Base-by-base conservation (phyloP, 2,888 invertebrate species). In the Tipula vernalis region DNA sequence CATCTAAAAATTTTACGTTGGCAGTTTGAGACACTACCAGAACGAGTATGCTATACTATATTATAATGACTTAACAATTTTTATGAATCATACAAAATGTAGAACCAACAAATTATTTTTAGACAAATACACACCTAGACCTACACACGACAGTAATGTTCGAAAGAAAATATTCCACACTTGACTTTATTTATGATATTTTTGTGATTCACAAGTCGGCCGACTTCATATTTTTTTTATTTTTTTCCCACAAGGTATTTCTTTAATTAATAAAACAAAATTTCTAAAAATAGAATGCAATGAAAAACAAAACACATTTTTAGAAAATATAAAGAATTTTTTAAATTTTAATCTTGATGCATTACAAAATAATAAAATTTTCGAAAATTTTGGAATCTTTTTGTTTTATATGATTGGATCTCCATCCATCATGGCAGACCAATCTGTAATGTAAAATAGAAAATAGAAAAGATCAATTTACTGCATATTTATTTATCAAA, bases 361-460 rank as follows among this genome's bases (percentile, higher is more conserved):
- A 71, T 28, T 71, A 71, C 71, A 71, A 71, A 71, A 71, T 71
- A 28, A 71, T 71, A 28, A 71, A 71, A 51, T 51, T 51, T 51
- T 51, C 4, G 44, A 51, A 71, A 71, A 71, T 71, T 71, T 71
- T 71, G 71, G 71, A 71, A 71, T 71, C 28, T 18, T 71, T 71
- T 71, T 28, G 6, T 28, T 51, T 51, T 51, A 12, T 71, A 71
- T 71, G 71, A 71, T 71, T 71, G 10, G 71, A 71, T 71, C 71
- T 71, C 71, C 71, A 71, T 71, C 71, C 71, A 71, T 88, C 87
- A 88, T 44, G 88, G 88, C 41, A 88, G 87, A 36, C 88, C 87
- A 86, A 88, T 88, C 88, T 88, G 88, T 86, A 88, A 88, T 87
- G 87, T 87, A 88, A 88, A 87, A 87, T 57, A 13, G 87, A 87